phyloP scores from a whole-genome alignment of 2,797 vertebrate species.

The Chiloscyllium punctatum region DNA sequence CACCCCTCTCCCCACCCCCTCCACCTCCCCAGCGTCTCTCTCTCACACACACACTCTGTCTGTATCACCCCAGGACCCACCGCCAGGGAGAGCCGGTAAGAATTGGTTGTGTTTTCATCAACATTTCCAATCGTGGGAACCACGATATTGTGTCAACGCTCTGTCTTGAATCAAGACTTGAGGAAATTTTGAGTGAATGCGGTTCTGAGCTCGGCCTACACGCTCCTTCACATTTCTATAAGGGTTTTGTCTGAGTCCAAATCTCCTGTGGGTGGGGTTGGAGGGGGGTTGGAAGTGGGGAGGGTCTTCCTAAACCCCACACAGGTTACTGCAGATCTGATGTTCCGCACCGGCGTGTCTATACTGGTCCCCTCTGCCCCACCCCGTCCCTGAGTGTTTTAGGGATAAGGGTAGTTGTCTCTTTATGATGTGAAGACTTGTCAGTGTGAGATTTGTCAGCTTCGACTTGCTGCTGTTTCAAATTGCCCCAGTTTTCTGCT shows the following conservation, averaged over 20 bases:
- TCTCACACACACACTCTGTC: too few relatives aligned
- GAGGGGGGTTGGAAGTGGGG: background rate
- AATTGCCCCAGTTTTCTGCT: background rate
- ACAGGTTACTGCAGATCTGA: background rate
- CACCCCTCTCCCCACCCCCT: too few relatives aligned
- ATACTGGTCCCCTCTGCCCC: too few relatives aligned
- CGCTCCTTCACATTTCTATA: background rate
- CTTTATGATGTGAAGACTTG: background rate
- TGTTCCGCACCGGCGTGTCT: background rate
- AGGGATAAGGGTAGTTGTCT: background rate
- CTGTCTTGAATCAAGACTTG: background rate
- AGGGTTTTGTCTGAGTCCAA: too few relatives aligned
- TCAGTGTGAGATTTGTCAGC: background rate
- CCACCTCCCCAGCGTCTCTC: too few relatives aligned
- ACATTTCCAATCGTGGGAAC: background rate
- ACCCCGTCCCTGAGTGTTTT: too few relatives aligned
- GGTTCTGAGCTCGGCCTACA: too few relatives aligned
- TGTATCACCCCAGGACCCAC: background rate
- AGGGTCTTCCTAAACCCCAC: background rate
- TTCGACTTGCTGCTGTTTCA: background rate
- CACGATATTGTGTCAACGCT: background rate
- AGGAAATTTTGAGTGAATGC: background rate
- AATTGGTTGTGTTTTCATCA: too few relatives aligned
- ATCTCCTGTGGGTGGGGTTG: background rate
- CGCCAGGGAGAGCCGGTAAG: background rate